A percentile compares a stretch with the other conserved stretches of the same genome.
Evolutionary conservation across 2,888 invertebrate species (phyloP).

Genomic region (Drosophila tanythrix): DNA sequence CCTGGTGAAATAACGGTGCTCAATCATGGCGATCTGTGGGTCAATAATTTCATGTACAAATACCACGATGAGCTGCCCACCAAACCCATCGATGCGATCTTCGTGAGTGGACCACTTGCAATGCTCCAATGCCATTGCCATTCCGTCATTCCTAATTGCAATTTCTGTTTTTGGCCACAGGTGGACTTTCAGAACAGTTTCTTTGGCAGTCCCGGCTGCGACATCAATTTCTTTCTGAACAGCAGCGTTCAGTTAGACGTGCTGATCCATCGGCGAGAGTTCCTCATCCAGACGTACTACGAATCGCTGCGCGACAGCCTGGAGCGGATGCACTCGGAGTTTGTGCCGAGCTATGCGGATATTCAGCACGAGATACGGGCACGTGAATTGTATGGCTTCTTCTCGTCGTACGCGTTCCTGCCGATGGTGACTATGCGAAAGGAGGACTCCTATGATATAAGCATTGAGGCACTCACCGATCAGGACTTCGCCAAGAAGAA

Average conservation of each 20-base stretch:
- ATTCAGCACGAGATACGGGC: conserved; percentile 74
- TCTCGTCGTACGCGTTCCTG: conserved; percentile 83
- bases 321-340: conserved; percentile 67
- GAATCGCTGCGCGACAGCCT: conserved; percentile 74
- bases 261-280: conserved; percentile 77
- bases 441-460: conserved; percentile 82
- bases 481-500: conserved; percentile 81
- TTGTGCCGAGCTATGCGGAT: conserved; percentile 78
- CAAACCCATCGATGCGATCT: conserved; percentile 84
- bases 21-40: conserved; percentile 86
- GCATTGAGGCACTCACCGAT: conserved; percentile 81
- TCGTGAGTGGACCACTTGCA: conserved; percentile 81
- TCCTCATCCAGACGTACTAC: conserved; percentile 81
- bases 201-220: conserved; percentile 84
- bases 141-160: background rate
- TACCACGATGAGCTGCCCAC: conserved; percentile 82
- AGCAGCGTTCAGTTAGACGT: conserved; percentile 83
- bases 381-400: conserved; percentile 83
- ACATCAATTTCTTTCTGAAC: conserved; percentile 84
- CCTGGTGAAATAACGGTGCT: conserved; percentile 85
- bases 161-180: conserved; percentile 24
- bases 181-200: conserved; percentile 84
- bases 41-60: conserved; percentile 86
- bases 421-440: conserved; percentile 84
- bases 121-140: background rate